phyloP scores from a whole-genome alignment of 2,888 invertebrate genomes.

The Hyppa rectilinea region DNA sequence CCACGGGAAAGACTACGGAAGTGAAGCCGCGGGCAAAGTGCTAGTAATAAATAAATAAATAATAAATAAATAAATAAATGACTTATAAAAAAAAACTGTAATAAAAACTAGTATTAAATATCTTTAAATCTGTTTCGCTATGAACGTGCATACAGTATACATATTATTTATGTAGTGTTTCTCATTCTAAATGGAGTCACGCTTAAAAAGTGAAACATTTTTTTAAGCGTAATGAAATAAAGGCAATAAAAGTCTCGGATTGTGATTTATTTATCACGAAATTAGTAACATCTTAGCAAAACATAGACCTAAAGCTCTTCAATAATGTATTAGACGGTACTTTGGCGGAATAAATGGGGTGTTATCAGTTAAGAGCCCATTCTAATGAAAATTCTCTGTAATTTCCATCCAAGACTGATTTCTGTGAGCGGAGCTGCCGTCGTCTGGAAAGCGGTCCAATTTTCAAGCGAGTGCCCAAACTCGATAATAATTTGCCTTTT shows the following conservation, averaged over 20 bases:
- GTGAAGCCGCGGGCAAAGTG: no score
- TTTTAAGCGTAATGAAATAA: no score
- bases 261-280: no score
- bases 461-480: conserved; percentile 15
- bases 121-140: background rate
- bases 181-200: no score
- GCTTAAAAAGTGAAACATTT: no score
- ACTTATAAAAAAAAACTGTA: no score
- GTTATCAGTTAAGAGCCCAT: conserved; percentile 70
- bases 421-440: conserved; percentile 66
- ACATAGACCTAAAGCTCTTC: conserved; percentile 23
- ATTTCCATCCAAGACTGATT: conserved; percentile 72
- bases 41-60: no score
- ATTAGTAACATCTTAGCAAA: background rate
- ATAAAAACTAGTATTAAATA: background rate
- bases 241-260: no score
- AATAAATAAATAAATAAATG: no score
- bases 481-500: background rate
- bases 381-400: conserved; percentile 74
- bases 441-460: conserved; percentile 52
- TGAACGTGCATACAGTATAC: no score
- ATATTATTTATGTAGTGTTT: background rate
- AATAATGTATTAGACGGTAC: conserved; percentile 55
- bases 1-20: no score
- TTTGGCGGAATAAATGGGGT: conserved; percentile 66